phyloP scores from a whole-genome alignment of 64 coral and sea anemone species.

The Cladopsammia gracilis region DNA sequence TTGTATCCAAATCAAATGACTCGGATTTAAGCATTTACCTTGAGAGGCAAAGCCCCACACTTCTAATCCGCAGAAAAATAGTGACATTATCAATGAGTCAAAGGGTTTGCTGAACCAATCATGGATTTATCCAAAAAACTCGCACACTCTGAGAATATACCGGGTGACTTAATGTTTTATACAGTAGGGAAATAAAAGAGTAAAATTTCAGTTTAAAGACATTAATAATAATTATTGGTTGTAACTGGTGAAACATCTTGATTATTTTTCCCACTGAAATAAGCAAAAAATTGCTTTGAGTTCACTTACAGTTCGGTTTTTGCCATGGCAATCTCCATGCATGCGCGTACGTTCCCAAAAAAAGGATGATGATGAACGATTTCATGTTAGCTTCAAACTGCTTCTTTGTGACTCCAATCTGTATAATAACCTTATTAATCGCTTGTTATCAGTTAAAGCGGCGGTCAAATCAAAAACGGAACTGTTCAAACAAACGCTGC shows the following conservation, averaged over 20 bases:
- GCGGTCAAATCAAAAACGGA: no score
- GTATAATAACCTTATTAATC: no score
- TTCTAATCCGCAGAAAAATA: constrained; percentile 50
- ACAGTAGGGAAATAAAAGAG: no score
- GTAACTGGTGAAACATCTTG: no score
- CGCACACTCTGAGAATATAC: constrained; percentile 52
- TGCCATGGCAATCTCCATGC: constrained; percentile 1
- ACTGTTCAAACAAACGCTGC: background rate
- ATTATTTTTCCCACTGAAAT: background rate
- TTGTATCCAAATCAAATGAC: constrained; percentile 1
- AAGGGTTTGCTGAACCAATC: constrained; percentile 22
- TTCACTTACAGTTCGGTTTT: background rate
- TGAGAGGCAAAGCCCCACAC: constrained; percentile 36
- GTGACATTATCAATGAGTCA: constrained; percentile 25
- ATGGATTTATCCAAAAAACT: constrained; percentile 2
- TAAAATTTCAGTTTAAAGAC: no score
- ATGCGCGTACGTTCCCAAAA: background rate
- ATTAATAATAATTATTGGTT: no score
- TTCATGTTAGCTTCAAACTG: background rate
- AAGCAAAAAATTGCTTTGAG: background rate
- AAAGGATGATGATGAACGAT: background rate
- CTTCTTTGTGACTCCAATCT: no score
- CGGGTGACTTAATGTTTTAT: background rate
- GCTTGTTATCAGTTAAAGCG: no score
- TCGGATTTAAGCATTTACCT: background rate